A percentile compares a stretch with the other conserved stretches of the same genome.
phyloP scores from a whole-genome alignment of 2,113 vertebrate genomes.

The Leucosticte australis region DNA sequence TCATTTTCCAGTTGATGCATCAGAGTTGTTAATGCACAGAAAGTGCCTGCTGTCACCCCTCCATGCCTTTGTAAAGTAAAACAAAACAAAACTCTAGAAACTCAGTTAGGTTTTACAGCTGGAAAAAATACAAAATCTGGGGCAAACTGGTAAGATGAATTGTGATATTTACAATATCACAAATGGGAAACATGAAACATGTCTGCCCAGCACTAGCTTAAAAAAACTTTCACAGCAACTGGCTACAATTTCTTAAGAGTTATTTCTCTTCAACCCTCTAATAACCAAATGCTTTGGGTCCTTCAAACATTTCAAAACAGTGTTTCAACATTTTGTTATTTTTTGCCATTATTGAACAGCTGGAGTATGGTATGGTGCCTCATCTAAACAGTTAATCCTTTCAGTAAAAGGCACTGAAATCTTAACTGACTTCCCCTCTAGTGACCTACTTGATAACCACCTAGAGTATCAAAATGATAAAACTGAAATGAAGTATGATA shows the following conservation, averaged over 20 bases:
- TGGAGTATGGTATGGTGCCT: neutral
- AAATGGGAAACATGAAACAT: neutral
- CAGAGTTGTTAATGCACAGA: constrained; percentile 88
- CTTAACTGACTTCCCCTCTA: neutral
- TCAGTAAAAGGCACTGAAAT: neutral
- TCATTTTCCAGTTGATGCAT: constrained; percentile 88
- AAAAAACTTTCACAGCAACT: neutral
- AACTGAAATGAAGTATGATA: neutral
- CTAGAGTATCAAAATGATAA: neutral
- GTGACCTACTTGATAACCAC: neutral
- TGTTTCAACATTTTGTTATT: neutral
- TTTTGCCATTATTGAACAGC: neutral
- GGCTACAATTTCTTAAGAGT: neutral
- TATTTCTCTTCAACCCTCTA: neutral
- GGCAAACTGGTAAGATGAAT: neutral
- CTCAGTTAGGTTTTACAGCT: neutral
- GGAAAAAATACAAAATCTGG: neutral
- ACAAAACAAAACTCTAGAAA: neutral
- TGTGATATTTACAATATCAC: neutral
- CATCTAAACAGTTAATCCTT: neutral
- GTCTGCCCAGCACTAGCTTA: neutral
- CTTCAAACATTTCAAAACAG: neutral
- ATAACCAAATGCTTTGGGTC: neutral
- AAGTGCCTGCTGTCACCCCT: constrained; percentile 89
- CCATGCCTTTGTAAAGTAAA: constrained; percentile 78